phyloP scores from a whole-genome alignment of 2,888 invertebrate species.

The Apotomis turbidana region DNA sequence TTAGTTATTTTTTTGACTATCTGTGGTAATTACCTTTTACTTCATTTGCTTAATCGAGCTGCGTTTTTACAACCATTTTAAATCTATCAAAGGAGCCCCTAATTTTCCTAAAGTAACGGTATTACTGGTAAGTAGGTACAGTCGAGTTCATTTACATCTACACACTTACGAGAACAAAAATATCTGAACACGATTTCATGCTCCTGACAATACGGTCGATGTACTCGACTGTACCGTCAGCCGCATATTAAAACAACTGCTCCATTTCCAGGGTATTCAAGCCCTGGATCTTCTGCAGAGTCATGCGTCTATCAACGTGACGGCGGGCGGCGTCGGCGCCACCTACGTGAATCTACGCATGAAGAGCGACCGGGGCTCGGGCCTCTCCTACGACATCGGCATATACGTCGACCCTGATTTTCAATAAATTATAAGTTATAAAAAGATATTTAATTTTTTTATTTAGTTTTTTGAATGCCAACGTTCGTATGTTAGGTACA shows the following conservation, averaged over 20 bases:
- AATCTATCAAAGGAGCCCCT: too few species aligned
- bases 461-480: too few species aligned
- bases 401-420: conserved; percentile 59
- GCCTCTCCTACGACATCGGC: conserved; percentile 65
- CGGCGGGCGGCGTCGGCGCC: conserved; percentile 71
- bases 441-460: neutral
- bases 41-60: too few species aligned
- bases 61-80: too few species aligned
- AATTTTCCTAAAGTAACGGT: too few species aligned
- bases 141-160: too few species aligned
- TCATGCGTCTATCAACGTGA: conserved; percentile 69
- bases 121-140: too few species aligned
- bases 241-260: too few species aligned
- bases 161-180: too few species aligned
- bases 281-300: conserved; percentile 67
- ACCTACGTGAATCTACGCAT: conserved; percentile 69
- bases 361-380: conserved; percentile 71
- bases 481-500: too few species aligned
- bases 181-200: too few species aligned
- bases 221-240: neutral
- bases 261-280: conserved; percentile 71
- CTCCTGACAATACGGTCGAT: neutral
- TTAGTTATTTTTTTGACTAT: neutral
- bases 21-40: neutral
- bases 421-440: conserved; percentile 39